Percentiles rank a stretch among this genome's conserved stretches.
Evolutionary conservation across 2,113 vertebrate genomes (phyloP).

Genomic region (Gallinago undulata): DNA sequence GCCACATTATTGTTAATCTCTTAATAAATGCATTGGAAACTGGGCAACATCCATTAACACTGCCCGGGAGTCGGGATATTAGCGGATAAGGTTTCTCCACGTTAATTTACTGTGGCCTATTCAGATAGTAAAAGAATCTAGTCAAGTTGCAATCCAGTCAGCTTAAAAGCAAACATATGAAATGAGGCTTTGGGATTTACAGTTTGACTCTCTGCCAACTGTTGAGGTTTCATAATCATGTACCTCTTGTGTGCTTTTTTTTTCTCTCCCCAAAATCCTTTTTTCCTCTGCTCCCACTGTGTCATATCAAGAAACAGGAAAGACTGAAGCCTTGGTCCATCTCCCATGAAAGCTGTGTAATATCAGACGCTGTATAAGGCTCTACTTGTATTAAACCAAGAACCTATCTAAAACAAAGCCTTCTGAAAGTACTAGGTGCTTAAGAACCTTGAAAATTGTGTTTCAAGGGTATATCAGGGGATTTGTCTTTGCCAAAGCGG

Average conservation of each 20-base stretch:
- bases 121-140: not conserved
- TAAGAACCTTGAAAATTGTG: constrained; percentile 44
- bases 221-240: not conserved
- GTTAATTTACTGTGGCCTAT: not conserved
- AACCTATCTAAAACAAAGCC: constrained; percentile 19
- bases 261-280: not conserved
- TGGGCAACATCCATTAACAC: not conserved
- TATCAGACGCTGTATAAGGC: not conserved
- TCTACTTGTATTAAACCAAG: not conserved
- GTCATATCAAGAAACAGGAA: not conserved
- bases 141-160: not conserved
- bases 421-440: constrained; percentile 28
- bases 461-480: constrained; percentile 46
- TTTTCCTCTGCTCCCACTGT: not conserved
- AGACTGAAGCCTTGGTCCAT: not conserved
- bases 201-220: not conserved
- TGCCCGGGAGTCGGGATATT: not conserved
- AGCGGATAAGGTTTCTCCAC: not conserved
- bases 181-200: not conserved
- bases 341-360: not conserved
- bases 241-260: not conserved
- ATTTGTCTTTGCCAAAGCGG: constrained; percentile 34
- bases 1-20: not conserved
- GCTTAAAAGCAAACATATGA: not conserved
- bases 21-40: constrained; percentile 11